Conservation (phyloP, 1,140 invertebrate species). For the Adelges cooleyi region DNA sequence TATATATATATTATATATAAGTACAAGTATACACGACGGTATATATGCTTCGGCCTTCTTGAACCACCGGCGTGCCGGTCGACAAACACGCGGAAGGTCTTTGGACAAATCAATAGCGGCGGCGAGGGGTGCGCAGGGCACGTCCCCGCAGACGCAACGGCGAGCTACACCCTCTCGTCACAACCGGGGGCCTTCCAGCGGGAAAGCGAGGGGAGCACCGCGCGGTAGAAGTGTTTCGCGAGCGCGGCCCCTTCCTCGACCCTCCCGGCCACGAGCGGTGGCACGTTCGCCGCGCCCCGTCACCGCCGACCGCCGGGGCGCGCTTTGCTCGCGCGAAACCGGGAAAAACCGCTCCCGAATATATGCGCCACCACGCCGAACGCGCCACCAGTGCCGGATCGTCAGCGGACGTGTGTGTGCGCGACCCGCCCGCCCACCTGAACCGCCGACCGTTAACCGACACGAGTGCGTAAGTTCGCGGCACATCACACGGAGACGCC, state of each 20-base stretch:
- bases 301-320: slow-evolving; percentile 1
- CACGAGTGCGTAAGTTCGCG: not conserved
- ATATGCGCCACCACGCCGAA: slow-evolving; percentile 10
- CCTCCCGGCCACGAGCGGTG: no score
- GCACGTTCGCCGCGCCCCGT: not conserved
- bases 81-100: slow-evolving; percentile 25
- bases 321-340: slow-evolving; percentile 27
- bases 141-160: slow-evolving; percentile 25
- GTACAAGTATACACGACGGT: no score
- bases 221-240: not conserved
- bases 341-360: slow-evolving; percentile 24
- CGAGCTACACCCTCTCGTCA: not conserved
- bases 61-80: slow-evolving; percentile 15
- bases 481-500: not conserved
- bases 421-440: slow-evolving; percentile 2
- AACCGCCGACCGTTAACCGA: not conserved
- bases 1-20: no score
- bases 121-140: slow-evolving; percentile 7
- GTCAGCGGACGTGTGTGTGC: slow-evolving; percentile 17
- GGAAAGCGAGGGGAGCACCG: not conserved
- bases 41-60: not conserved
- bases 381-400: slow-evolving; percentile 24
- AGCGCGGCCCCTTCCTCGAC: not conserved
- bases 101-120: slow-evolving; percentile 24
- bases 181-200: not conserved